These are phyloP conservation scores for Ormyrus labotus DNA, from an alignment of 2,888 invertebrate genomes.

Conservation along the genomic window DNA sequence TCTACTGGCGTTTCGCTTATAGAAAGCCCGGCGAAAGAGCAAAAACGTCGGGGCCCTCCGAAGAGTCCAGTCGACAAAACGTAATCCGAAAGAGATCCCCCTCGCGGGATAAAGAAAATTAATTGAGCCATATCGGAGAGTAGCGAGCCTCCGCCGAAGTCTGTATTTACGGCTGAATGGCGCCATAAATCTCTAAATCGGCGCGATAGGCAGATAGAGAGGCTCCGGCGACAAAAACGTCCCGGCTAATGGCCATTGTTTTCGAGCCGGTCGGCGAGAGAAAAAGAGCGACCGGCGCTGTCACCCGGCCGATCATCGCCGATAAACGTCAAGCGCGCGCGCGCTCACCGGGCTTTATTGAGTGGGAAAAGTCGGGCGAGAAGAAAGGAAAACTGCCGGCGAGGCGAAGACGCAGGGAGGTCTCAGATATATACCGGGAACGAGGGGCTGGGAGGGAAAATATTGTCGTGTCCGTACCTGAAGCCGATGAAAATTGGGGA, in stretches of 20 bases:
- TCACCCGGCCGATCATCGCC: constrained; percentile 30
- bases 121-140: too few species aligned
- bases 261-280: too few species aligned
- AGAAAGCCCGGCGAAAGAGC: too few species aligned
- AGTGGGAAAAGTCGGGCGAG: constrained; percentile 13
- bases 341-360: background rate
- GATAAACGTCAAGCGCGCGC: constrained; percentile 26
- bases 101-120: too few species aligned
- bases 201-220: too few species aligned
- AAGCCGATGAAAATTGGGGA: constrained; percentile 27
- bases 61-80: too few species aligned
- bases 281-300: background rate
- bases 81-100: too few species aligned
- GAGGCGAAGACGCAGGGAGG: constrained; percentile 12
- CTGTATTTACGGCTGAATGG: constrained; percentile 10
- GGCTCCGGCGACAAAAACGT: too few species aligned
- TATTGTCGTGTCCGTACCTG: constrained; percentile 13
- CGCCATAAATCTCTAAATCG: background rate
- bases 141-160: background rate
- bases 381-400: constrained; percentile 53
- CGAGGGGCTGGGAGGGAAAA: constrained; percentile 1
- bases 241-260: too few species aligned
- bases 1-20: too few species aligned
- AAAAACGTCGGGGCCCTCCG: too few species aligned
- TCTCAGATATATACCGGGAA: constrained; percentile 8